Conservation (phyloP, 2,888 invertebrate genomes). For the Tanypteryx hageni region DNA sequence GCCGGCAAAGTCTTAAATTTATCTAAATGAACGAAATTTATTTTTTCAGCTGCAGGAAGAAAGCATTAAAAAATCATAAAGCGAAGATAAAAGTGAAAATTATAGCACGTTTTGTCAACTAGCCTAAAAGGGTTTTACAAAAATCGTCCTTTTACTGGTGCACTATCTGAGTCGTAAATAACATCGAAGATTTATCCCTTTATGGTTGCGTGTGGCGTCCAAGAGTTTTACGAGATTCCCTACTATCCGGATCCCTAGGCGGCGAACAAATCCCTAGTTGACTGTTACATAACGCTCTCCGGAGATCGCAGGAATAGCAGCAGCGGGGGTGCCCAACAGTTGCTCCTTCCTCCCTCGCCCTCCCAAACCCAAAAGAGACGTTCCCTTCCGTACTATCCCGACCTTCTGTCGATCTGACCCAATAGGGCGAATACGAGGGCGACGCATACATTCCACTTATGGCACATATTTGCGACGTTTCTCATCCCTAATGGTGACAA, state of each 20-base stretch:
- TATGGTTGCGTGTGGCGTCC: not conserved
- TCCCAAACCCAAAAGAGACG: not conserved
- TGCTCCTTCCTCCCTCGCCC: not conserved
- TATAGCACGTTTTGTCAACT: not conserved
- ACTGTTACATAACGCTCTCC: not conserved
- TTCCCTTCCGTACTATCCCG: not conserved
- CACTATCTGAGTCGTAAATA: not conserved
- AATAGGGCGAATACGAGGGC: not conserved
- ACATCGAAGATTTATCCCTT: not conserved
- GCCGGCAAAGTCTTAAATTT: too few relatives aligned
- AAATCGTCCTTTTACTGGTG: not conserved
- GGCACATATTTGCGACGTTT: too few relatives aligned
- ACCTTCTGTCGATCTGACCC: not conserved
- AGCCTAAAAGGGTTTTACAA: not conserved
- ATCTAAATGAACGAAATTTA: too few relatives aligned
- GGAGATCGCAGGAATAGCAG: not conserved
- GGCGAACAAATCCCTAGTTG: not conserved
- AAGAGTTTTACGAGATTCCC: not conserved
- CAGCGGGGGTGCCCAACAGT: not conserved
- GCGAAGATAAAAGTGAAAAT: not conserved
- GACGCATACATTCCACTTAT: not conserved
- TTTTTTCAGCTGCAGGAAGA: not conserved
- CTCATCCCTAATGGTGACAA: too few relatives aligned
- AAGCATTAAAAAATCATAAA: not conserved
- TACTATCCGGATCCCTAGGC: not conserved